Base-by-base conservation (phyloP, 2,797 vertebrate species). In the Characodon lateralis region DNA sequence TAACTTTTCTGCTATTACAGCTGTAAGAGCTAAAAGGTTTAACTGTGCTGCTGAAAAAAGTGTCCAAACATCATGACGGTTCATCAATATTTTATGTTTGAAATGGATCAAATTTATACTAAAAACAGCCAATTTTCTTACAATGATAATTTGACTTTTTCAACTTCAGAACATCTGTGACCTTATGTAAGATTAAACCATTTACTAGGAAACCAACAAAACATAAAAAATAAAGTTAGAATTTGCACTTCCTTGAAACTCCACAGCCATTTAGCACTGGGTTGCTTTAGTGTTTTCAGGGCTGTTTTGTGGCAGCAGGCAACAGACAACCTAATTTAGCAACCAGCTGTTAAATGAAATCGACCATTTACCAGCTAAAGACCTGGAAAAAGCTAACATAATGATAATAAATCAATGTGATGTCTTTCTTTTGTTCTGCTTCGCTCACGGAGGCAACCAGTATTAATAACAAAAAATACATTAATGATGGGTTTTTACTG, bases 131-230 rank as follows among this genome's bases (percentile, higher is more conserved):
- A 14, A 35, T 10, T 46, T 26, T 69, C 51, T 85, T 56, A 35
- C 78, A 82, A 65, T 78, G 59, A 72, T 84, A 76, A 80, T 83
- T 71, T 75, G 48, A 66, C 70, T 80, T 87, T 79, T 80, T 65
- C 10, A 5, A 46, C 13, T 46, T 24, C 24, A 46, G 46, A 46
- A 46, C 24, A n/a, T n/a, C 24, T 46, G 41, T 66, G 35, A 12
- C 61, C 61, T 35, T 35, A 20, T 39, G 31, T 39, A 35, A 66
- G 35, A 41, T 66, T 41, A 41, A 41, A 24, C 35, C 8, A 66
- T 41, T 66, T 66, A 66, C 41, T 46, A 14, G 41, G 24, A 69
- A 18, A n/a, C 35, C 63, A 3, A 66, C 3, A n/a, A 68, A 46
- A 69, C 41, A 48, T 46, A 24, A 22, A 13, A 69, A 69, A 46